These are phyloP conservation scores for Buceros bicornis DNA, from an alignment of 2,797 vertebrate genomes.

Conservation along the genomic window DNA sequence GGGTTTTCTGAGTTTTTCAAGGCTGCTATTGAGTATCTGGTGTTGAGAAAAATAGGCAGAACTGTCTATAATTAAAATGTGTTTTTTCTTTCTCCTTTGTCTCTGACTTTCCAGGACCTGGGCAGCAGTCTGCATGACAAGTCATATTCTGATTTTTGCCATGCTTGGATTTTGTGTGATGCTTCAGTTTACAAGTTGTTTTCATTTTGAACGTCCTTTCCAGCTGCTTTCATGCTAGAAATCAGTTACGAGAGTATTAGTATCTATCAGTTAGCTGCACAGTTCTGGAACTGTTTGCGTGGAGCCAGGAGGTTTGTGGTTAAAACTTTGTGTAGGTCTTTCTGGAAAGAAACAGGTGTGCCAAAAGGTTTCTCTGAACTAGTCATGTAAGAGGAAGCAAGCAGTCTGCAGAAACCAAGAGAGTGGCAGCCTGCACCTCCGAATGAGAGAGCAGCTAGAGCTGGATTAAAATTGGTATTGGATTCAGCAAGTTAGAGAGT, in stretches of 20 bases:
- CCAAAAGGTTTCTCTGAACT: neutral
- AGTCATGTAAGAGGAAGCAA: neutral
- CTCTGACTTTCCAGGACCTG: neutral
- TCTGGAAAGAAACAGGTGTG: neutral
- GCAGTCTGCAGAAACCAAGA: neutral
- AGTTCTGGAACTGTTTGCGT: neutral
- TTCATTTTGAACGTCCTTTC: neutral
- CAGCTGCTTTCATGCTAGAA: neutral
- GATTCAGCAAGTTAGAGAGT: slow-evolving; percentile 9
- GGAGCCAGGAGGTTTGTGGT: neutral
- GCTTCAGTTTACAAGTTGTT: neutral
- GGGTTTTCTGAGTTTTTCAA: neutral
- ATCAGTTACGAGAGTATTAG: neutral
- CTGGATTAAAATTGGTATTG: slow-evolving; percentile 52
- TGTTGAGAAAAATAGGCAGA: neutral
- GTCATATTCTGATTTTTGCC: neutral
- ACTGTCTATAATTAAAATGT: neutral
- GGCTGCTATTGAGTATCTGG: neutral
- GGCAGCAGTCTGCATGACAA: neutral
- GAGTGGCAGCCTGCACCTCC: neutral
- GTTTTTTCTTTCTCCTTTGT: neutral
- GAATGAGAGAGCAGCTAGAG: slow-evolving; percentile 3
- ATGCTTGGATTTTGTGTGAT: neutral
- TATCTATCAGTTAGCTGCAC: neutral
- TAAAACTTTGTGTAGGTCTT: neutral